Evolutionary conservation across 2,797 vertebrate species (phyloP).

Genomic region (Euthynnus affinis): DNA sequence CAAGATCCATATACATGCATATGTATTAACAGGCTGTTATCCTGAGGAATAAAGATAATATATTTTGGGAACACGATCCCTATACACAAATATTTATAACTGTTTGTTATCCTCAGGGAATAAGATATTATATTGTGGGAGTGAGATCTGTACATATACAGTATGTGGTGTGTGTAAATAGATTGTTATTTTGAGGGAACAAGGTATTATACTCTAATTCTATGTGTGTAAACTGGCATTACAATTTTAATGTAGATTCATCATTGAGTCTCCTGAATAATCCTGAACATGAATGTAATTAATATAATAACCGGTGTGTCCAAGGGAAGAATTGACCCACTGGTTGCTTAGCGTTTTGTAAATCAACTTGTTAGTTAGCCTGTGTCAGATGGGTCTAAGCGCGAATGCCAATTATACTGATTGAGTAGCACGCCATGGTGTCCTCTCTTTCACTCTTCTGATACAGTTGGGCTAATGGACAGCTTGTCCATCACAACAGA

Average conservation of each 20-base stretch:
- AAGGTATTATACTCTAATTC: too few species aligned
- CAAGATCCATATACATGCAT: not conserved
- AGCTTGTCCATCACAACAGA: conserved; percentile 48
- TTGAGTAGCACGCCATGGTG: conserved; percentile 17
- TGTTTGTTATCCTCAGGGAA: too few species aligned
- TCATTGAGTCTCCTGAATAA: not conserved
- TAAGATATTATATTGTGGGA: not conserved
- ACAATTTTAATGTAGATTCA: not conserved
- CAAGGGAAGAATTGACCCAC: not conserved
- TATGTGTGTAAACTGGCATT: too few species aligned
- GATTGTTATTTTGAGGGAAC: too few species aligned
- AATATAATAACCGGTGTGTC: not conserved
- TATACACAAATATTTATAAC: too few species aligned
- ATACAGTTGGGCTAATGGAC: conserved; percentile 38
- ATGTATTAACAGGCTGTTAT: not conserved
- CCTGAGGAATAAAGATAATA: too few species aligned
- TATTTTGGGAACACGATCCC: too few species aligned
- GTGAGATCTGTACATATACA: too few species aligned
- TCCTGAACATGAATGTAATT: too few species aligned
- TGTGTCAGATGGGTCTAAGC: conserved; percentile 14
- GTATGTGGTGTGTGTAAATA: too few species aligned
- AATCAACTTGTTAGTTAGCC: conserved; percentile 4
- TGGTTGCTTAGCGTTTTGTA: not conserved
- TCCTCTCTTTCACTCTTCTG: conserved; percentile 39
- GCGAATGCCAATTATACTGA: conserved; percentile 40